A percentile compares a stretch with the other conserved stretches of the same genome.
phyloP scores from a whole-genome alignment of 35 echinoderm and acorn worm species.

The Apostichopus californicus region DNA sequence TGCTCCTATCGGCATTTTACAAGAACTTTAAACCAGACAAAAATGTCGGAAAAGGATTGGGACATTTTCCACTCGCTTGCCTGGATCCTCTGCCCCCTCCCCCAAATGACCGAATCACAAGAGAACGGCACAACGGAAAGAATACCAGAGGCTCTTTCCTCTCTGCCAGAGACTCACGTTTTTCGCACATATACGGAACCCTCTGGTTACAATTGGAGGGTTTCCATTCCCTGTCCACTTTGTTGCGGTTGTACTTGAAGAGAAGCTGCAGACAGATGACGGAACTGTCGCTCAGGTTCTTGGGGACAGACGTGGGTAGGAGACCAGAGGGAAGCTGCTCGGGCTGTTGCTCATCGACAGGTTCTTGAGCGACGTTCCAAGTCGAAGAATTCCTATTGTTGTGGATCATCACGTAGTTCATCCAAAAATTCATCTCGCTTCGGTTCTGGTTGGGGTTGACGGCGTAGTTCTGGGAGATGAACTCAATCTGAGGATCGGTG shows the following conservation, averaged over 20 bases:
- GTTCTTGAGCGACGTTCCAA: constrained; percentile 33
- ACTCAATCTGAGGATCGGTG: constrained; percentile 5
- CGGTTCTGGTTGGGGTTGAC: not conserved
- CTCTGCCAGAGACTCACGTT: constrained; percentile 6
- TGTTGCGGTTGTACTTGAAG: not conserved
- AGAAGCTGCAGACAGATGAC: constrained; percentile 18
- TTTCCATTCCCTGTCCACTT: not conserved
- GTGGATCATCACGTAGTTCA: constrained; percentile 52
- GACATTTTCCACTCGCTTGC: no score
- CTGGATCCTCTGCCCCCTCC: no score
- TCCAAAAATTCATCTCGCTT: constrained; percentile 31
- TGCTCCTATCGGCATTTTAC: no score
- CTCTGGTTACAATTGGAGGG: constrained; percentile 20
- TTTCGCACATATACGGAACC: constrained; percentile 33
- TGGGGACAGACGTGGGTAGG: constrained; percentile 13
- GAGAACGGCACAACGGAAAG: no score
- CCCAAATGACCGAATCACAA: no score
- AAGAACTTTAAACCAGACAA: no score
- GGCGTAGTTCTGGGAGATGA: not conserved
- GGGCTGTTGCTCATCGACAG: not conserved
- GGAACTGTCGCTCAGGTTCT: constrained; percentile 2
- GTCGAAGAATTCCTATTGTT: constrained; percentile 9
- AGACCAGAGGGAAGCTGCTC: not conserved
- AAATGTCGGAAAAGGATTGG: no score
- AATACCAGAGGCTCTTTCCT: no score